Conservation (phyloP, 2,888 invertebrate species). For the Brachypalpus laphriformis region DNA sequence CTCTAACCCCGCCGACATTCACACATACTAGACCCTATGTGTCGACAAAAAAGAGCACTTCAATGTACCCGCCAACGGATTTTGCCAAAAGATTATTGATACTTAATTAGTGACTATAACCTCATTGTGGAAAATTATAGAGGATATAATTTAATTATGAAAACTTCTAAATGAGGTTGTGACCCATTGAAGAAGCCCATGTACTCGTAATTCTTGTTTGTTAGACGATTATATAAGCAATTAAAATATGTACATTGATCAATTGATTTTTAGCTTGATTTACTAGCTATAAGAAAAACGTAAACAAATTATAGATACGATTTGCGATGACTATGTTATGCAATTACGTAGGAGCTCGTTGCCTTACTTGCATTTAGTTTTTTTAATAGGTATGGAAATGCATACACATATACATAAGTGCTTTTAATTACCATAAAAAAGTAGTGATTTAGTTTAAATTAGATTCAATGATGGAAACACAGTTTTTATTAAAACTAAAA, state of each 20-base stretch:
- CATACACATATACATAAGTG: too few species aligned
- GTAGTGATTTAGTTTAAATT: background rate
- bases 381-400: background rate
- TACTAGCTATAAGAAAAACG: background rate
- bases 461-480: background rate
- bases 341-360: too few species aligned
- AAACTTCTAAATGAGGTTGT: slow-evolving; percentile 34
- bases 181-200: slow-evolving; percentile 6
- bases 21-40: background rate
- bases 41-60: background rate
- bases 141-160: slow-evolving; percentile 53
- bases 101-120: slow-evolving; percentile 61
- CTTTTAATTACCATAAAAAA: background rate
- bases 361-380: too few species aligned
- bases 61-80: slow-evolving; percentile 32
- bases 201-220: background rate
- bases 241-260: slow-evolving; percentile 5
- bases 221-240: background rate
- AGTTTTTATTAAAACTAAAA: background rate
- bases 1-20: slow-evolving; percentile 12
- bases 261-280: slow-evolving; percentile 15
- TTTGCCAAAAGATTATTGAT: slow-evolving; percentile 65
- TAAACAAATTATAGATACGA: background rate
- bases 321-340: background rate
- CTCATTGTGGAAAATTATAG: slow-evolving; percentile 18